Percentiles rank a stretch among this genome's conserved stretches.
Evolutionary conservation across 2,797 vertebrate genomes (phyloP).

Genomic region (Zenarchopterus dispar): DNA sequence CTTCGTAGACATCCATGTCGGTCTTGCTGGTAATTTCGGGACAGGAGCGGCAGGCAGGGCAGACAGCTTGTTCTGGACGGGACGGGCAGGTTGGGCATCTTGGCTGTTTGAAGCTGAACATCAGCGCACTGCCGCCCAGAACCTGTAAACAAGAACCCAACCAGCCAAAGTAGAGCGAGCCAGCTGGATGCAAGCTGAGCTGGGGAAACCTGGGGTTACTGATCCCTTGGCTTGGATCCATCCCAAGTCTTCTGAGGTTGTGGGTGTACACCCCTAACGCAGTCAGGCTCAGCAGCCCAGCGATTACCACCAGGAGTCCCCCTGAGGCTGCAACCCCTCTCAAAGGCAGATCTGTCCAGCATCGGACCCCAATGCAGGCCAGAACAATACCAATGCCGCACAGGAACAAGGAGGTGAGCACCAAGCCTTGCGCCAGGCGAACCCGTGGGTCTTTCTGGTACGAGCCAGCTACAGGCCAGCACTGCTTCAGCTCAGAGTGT

Average conservation of each 20-base stretch:
- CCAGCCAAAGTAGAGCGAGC: conserved; percentile 86
- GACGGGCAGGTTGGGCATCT: conserved; percentile 67
- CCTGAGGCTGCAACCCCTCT: conserved; percentile 79
- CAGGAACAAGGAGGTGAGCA: conserved; percentile 81
- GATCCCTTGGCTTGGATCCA: conserved; percentile 37
- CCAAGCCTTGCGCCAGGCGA: conserved; percentile 74
- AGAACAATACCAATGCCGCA: conserved; percentile 82
- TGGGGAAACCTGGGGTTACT: conserved; percentile 57
- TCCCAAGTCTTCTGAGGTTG: conserved; percentile 73
- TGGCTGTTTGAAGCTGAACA: conserved; percentile 78
- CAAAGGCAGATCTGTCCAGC: conserved; percentile 83
- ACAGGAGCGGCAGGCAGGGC: conserved; percentile 53
- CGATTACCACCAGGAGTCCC: conserved; percentile 78
- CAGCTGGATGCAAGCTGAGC: conserved; percentile 71
- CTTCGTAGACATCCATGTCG: conserved; percentile 70
- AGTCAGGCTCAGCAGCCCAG: conserved; percentile 78
- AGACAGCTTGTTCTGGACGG: conserved; percentile 57
- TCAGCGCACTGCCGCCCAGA: conserved; percentile 76
- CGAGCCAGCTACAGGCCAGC: conserved; percentile 79
- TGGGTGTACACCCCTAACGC: conserved; percentile 81
- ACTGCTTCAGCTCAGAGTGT: conserved; percentile 81
- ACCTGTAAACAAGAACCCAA: conserved; percentile 82
- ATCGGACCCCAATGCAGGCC: conserved; percentile 82
- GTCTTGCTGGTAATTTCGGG: conserved; percentile 55
- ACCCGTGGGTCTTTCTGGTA: conserved; percentile 78